These are phyloP conservation scores for Ctenicera cuprea DNA, from an alignment of 2,888 invertebrate species.

Conservation along the genomic window DNA sequence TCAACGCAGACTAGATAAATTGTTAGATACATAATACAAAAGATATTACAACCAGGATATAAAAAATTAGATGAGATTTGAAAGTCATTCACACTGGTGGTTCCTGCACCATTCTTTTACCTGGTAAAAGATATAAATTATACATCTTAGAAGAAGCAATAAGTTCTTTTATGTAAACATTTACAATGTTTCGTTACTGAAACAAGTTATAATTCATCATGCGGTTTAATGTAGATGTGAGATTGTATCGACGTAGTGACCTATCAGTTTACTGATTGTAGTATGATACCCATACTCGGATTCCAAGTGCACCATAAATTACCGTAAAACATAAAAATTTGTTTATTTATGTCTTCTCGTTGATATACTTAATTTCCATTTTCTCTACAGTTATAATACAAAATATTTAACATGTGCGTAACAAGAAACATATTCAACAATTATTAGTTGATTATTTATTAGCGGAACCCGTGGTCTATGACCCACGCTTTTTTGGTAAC, in stretches of 20 bases:
- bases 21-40: slow-evolving; percentile 19
- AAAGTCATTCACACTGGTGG: slow-evolving; percentile 38
- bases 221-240: not conserved
- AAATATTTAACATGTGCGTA: no score
- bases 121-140: not conserved
- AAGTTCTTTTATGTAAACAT: not conserved
- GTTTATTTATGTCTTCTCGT: not conserved
- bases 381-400: no score
- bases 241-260: not conserved
- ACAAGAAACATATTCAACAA: no score
- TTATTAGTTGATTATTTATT: no score
- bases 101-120: not conserved
- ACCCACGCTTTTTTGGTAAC: no score
- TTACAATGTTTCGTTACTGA: slow-evolving; percentile 8
- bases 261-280: not conserved
- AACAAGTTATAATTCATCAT: slow-evolving; percentile 6
- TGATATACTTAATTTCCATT: no score
- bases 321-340: not conserved
- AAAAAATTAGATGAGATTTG: slow-evolving; percentile 10
- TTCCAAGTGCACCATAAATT: not conserved
- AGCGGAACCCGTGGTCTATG: no score
- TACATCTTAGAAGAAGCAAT: not conserved
- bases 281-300: no score
- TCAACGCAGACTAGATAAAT: slow-evolving; percentile 20
- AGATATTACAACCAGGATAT: slow-evolving; percentile 20